phyloP scores from a whole-genome alignment of 2,797 vertebrate genomes.

The Iguana delicatissima region DNA sequence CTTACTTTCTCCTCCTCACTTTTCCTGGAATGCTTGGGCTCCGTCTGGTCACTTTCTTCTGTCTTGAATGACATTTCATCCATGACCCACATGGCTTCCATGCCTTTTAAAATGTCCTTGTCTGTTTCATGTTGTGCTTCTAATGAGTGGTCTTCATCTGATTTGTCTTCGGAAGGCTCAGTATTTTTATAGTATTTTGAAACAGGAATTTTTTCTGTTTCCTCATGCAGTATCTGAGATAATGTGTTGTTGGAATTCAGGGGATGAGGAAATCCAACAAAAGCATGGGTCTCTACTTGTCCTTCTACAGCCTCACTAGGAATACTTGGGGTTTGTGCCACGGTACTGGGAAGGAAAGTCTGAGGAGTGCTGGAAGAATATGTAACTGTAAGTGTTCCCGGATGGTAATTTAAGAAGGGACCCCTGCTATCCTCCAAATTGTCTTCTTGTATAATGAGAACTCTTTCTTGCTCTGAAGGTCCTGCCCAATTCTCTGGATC shows the following conservation, averaged over 20 bases:
- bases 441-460: neutral
- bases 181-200: constrained; percentile 65
- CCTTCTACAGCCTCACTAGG: neutral
- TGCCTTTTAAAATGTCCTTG: neutral
- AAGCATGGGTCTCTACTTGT: constrained; percentile 34
- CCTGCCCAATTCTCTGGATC: constrained; percentile 14
- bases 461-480: constrained; percentile 22
- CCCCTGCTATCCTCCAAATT: constrained; percentile 29
- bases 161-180: constrained; percentile 41
- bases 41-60: neutral
- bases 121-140: constrained; percentile 17
- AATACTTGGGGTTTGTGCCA: constrained; percentile 8
- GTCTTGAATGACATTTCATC: constrained; percentile 43
- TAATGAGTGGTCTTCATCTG: neutral
- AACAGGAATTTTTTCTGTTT: constrained; percentile 49
- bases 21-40: constrained; percentile 35
- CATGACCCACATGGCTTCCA: neutral
- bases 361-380: constrained; percentile 41
- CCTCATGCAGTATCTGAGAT: neutral
- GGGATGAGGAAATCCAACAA: constrained; percentile 45
- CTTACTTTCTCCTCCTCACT: constrained; percentile 30
- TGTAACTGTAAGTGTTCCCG: constrained; percentile 33
- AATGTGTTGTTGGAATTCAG: constrained; percentile 22
- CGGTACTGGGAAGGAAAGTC: constrained; percentile 31
- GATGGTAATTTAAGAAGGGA: constrained; percentile 36